Evolutionary conservation across 2,113 vertebrate genomes (phyloP).

Genomic region (Vombatus ursinus): DNA sequence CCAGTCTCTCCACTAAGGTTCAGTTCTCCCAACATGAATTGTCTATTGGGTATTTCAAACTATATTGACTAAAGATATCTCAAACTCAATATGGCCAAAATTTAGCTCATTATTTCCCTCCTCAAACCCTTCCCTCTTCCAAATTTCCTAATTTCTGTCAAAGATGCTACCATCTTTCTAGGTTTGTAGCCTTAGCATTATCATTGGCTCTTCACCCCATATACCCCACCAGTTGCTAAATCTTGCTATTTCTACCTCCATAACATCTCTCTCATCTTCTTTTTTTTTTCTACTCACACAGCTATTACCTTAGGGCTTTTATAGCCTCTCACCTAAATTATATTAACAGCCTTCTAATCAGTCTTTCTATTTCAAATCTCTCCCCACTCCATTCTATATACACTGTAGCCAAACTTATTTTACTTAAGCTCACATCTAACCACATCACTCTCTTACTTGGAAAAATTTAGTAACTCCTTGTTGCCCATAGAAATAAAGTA

Average conservation of each 20-base stretch:
- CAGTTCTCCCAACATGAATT: background rate
- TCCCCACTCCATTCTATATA: too few relatives aligned
- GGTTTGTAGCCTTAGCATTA: background rate
- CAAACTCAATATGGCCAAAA: background rate
- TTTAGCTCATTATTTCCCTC: background rate
- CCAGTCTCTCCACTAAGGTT: background rate
- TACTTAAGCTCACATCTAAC: too few relatives aligned
- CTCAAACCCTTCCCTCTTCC: background rate
- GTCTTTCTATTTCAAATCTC: too few relatives aligned
- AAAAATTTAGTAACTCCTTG: too few relatives aligned
- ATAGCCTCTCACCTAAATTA: too few relatives aligned
- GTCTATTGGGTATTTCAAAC: background rate
- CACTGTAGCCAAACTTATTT: too few relatives aligned
- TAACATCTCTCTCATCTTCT: background rate
- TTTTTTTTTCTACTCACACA: too few relatives aligned
- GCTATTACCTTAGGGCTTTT: too few relatives aligned
- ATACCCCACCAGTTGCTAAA: background rate
- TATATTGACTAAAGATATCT: background rate
- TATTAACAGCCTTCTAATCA: too few relatives aligned
- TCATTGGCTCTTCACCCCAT: background rate
- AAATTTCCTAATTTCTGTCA: background rate
- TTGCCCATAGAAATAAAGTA: too few relatives aligned
- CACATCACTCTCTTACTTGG: too few relatives aligned
- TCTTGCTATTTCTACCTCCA: background rate
- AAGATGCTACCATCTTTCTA: background rate